Percentiles rank a stretch among this genome's conserved stretches.
These are phyloP conservation scores for Ptilonorhynchus violaceus DNA, from an alignment of 2,113 vertebrate species.

Conservation along the genomic window DNA sequence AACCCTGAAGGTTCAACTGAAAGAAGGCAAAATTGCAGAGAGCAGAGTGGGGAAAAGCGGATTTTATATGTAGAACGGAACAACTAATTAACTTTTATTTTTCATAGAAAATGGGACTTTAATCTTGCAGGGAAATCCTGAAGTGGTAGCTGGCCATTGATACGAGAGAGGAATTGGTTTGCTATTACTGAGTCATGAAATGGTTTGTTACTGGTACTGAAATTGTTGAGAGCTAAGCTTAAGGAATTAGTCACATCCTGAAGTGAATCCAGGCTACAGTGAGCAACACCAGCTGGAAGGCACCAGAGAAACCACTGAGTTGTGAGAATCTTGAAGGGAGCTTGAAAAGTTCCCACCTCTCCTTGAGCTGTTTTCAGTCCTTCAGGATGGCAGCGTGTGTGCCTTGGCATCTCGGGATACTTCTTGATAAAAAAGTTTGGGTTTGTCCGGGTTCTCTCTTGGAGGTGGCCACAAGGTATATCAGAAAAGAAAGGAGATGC, in stretches of 20 bases:
- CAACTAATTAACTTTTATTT: conserved; percentile 15
- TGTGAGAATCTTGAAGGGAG: background rate
- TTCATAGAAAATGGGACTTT: background rate
- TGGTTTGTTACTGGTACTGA: background rate
- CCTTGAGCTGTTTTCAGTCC: background rate
- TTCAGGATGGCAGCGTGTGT: background rate
- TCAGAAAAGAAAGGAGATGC: background rate
- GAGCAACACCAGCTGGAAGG: background rate
- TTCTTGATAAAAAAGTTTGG: background rate
- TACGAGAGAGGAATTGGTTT: background rate
- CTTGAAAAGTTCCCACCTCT: background rate
- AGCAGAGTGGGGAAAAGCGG: background rate
- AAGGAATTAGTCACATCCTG: background rate
- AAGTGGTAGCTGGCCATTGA: background rate
- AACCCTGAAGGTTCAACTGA: background rate
- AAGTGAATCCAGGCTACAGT: background rate
- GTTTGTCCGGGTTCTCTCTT: background rate
- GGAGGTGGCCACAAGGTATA: background rate
- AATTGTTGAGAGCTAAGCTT: background rate
- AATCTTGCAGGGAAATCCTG: background rate
- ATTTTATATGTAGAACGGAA: background rate
- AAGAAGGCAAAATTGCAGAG: background rate
- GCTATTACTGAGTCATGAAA: background rate
- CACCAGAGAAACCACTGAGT: background rate
- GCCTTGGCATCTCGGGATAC: background rate